Conservation (phyloP, 2,113 vertebrate species). For the Brienomyrus longianalis region DNA sequence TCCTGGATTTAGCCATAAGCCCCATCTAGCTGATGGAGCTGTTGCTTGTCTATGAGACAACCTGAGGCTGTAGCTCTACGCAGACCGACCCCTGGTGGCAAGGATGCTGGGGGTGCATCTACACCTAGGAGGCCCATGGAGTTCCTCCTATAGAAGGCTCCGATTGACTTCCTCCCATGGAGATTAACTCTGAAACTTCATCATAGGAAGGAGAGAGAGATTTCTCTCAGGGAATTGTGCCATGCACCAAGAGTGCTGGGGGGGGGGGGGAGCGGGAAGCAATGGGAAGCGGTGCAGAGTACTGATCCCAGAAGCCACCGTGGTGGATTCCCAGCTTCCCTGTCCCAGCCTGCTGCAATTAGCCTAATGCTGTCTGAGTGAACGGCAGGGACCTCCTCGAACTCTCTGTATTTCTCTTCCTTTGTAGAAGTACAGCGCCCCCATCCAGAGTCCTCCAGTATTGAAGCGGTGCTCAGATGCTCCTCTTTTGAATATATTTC, state of each 20-base stretch:
- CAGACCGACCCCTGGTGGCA: not conserved
- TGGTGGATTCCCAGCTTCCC: not conserved
- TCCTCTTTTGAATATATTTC: not conserved
- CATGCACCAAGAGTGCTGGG: not conserved
- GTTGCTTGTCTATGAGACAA: not conserved
- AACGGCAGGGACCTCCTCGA: not conserved
- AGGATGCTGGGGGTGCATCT: not conserved
- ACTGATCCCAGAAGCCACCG: not conserved
- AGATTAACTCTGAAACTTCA: not conserved
- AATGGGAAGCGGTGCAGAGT: not conserved
- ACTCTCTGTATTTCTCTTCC: not conserved
- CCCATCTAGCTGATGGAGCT: not conserved
- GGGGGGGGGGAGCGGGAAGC: not conserved
- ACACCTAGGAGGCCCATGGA: not conserved
- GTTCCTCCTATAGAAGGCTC: not conserved
- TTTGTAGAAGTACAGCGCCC: not conserved
- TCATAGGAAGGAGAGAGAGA: not conserved
- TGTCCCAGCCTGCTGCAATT: not conserved
- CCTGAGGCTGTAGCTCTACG: not conserved
- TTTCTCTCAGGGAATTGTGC: not conserved
- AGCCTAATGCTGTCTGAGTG: not conserved
- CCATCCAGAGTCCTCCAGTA: not conserved
- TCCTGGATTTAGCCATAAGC: not conserved
- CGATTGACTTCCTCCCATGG: not conserved
- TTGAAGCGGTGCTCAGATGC: not conserved